Percentiles rank a stretch among this genome's conserved stretches.
phyloP scores from a whole-genome alignment of 2,113 vertebrate genomes.

The Pachycephala philippinensis region DNA sequence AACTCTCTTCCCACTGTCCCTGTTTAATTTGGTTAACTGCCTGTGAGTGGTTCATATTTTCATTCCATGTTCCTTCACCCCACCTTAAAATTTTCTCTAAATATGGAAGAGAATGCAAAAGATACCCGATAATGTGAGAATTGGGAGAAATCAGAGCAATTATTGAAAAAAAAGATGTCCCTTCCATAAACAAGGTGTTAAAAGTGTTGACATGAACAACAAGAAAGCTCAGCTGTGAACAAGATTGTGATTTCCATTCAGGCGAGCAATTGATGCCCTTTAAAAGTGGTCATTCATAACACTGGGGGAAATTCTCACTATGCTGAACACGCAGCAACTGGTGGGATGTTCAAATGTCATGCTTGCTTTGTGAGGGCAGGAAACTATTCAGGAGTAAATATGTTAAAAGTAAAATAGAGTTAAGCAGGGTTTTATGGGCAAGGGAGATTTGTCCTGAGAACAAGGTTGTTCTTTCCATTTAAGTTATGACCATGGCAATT shows the following conservation, averaged over 20 bases:
- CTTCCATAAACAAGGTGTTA: neutral
- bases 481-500: neutral
- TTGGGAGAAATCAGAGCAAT: neutral
- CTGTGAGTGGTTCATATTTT: neutral
- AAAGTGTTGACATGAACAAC: neutral
- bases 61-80: neutral
- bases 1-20: neutral
- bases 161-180: neutral
- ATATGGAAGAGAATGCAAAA: neutral
- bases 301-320: neutral
- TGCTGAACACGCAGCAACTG: neutral
- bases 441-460: neutral
- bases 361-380: neutral
- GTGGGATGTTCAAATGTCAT: neutral
- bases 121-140: neutral
- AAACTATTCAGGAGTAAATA: neutral
- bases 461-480: neutral
- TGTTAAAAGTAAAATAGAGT: neutral
- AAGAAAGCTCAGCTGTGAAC: neutral
- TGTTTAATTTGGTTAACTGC: neutral
- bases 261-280: neutral
- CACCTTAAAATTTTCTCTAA: neutral
- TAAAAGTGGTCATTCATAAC: neutral
- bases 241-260: neutral
- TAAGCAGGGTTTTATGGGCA: fast-evolving